Percentiles rank a stretch among this genome's conserved stretches.
Conservation (phyloP, 2,113 vertebrate species). For the Camelus bactrianus region DNA sequence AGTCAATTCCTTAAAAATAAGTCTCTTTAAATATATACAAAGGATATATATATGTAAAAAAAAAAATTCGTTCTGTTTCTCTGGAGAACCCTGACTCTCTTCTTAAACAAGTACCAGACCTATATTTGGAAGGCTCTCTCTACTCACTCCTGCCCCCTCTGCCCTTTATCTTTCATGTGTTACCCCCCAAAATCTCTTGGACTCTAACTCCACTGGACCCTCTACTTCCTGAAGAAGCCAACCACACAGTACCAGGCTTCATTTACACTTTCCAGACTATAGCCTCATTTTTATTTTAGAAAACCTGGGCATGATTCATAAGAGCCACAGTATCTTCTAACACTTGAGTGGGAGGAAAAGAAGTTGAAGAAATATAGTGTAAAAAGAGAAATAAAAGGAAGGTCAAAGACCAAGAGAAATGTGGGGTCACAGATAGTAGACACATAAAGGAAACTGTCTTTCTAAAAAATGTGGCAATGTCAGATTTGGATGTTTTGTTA, state of each 20-base stretch:
- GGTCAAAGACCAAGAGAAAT: neutral
- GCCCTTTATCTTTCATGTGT: neutral
- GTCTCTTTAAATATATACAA: neutral
- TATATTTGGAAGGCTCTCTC: neutral
- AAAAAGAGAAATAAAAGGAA: conserved; percentile 49
- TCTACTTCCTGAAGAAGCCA: neutral
- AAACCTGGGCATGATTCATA: neutral
- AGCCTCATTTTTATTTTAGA: conserved; percentile 32
- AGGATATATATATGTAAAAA: neutral
- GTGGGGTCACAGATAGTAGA: neutral
- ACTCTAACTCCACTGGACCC: neutral
- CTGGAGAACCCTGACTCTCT: neutral
- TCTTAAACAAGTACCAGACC: neutral
- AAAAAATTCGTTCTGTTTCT: neutral
- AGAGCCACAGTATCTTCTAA: neutral
- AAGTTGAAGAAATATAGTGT: neutral
- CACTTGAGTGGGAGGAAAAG: neutral
- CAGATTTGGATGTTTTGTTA: conserved; percentile 65
- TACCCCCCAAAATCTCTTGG: neutral
- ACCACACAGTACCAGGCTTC: neutral
- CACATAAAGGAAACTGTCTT: conserved; percentile 61
- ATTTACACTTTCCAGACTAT: conserved; percentile 16
- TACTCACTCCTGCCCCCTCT: neutral
- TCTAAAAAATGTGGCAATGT: conserved; percentile 56
- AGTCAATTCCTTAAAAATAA: neutral